A percentile compares a stretch with the other conserved stretches of the same genome.
Conservation (phyloP, 2,113 vertebrate species). For the Sterrhoptilus dennistouni region DNA sequence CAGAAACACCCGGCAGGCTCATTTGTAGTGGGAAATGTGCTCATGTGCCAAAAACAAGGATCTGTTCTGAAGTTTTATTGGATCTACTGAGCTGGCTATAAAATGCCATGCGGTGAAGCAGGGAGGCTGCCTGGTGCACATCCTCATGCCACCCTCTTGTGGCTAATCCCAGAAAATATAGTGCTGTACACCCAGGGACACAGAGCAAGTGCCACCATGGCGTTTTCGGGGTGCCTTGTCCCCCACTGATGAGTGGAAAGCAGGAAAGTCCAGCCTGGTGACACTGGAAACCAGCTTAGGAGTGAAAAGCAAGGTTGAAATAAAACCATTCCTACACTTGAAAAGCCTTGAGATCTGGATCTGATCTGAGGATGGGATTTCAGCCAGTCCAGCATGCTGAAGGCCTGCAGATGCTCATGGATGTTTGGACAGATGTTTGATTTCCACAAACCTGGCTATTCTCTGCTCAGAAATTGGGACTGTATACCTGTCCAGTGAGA, state of each 20-base stretch:
- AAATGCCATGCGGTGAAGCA: not conserved
- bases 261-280: too few relatives aligned
- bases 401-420: not conserved
- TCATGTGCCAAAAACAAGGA: not conserved
- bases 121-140: slow-evolving; percentile 4
- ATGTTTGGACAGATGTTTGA: not conserved
- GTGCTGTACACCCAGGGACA: fast-evolving
- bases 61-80: not conserved
- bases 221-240: fast-evolving
- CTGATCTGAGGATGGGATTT: not conserved
- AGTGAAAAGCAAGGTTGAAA: not conserved
- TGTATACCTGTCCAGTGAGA: not conserved
- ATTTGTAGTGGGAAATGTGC: not conserved
- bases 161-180: slow-evolving; percentile 16
- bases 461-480: not conserved
- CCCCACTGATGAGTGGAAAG: not conserved
- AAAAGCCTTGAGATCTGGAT: not conserved
- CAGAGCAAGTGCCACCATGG: fast-evolving
- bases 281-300: not conserved
- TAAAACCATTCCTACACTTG: not conserved
- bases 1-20: not conserved
- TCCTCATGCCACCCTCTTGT: slow-evolving; percentile 63
- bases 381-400: not conserved
- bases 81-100: not conserved
- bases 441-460: not conserved